Base-by-base conservation (phyloP, 1,140 invertebrate genomes). In the Ips nitidus region DNA sequence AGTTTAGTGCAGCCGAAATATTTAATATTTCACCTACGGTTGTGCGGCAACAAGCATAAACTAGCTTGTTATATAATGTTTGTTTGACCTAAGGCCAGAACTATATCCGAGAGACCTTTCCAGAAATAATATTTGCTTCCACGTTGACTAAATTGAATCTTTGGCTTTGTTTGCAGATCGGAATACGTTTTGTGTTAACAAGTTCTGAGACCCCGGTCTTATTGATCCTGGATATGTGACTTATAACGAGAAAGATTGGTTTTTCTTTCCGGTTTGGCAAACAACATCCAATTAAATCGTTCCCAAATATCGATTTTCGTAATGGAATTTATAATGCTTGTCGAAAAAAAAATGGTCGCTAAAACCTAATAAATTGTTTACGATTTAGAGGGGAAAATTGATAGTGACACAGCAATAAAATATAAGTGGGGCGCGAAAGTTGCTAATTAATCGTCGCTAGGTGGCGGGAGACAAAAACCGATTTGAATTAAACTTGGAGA, bases 371-470 rank as follows among this genome's bases (percentile, higher is more conserved):
- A 55, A 55, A 65, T 52, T 65, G 41, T 65, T 40, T 65, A 42
- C 8, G 52, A 42, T 65, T 66, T 59, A 57, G 53, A 40, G 6
- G 43, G 4, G 22, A 6, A 50, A 66, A 66, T 45, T 59, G 42
- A 58, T 66, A 66, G 52, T 59, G 64, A 66, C 56, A 66, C 64
- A 66, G 64, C 56, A 59, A 66, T 57, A 66, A 66, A 66, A 66
- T 66, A 66, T 66, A 66, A 59, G 42, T 56, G 43, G 39, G 53
- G 53, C 56, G n/a, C 64, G 55, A 66, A 58, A 66, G 52, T 66
- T 59, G 38, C 41, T 66, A 66, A 66, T 66, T 66, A 66, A 66
- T 66, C 64, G 55, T 45, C 53, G 52, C 53, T 40, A 57, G 64
- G 56, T 53, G 53, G 42, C 43, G 45, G 50, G 55, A 55, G 64